These are phyloP conservation scores for Dermatophagoides farinae DNA, from an alignment of 1,140 invertebrate genomes.

Conservation along the genomic window DNA sequence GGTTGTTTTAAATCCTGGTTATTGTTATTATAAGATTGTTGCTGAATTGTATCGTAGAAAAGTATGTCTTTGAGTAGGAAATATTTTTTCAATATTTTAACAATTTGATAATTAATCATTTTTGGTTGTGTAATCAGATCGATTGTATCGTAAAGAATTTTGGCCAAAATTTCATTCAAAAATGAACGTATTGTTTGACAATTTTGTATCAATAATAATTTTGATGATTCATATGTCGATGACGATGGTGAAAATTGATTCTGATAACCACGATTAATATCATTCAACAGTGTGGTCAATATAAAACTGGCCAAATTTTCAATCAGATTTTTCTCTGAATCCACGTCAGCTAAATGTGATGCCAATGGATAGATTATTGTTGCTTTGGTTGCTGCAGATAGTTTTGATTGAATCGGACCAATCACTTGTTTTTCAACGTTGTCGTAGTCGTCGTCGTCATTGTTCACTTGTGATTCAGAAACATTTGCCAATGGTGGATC, in stretches of 20 bases:
- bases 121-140: neutral
- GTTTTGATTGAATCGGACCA: neutral
- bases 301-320: neutral
- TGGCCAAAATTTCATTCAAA: neutral
- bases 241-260: too few species aligned
- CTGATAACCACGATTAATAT: neutral
- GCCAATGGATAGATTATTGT: neutral
- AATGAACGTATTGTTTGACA: neutral
- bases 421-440: neutral
- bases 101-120: neutral
- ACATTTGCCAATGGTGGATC: neutral
- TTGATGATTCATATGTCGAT: neutral
- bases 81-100: neutral
- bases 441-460: too few species aligned
- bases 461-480: neutral
- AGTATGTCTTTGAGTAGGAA: neutral
- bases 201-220: neutral
- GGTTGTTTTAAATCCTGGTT: neutral
- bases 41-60: neutral
- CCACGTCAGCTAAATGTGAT: neutral
- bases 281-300: neutral
- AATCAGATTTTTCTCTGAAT: neutral
- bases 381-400: neutral
- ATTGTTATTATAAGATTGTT: neutral
- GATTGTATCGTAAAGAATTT: neutral